phyloP scores from a whole-genome alignment of 1,140 invertebrate species.

The Drosophila funebris region DNA sequence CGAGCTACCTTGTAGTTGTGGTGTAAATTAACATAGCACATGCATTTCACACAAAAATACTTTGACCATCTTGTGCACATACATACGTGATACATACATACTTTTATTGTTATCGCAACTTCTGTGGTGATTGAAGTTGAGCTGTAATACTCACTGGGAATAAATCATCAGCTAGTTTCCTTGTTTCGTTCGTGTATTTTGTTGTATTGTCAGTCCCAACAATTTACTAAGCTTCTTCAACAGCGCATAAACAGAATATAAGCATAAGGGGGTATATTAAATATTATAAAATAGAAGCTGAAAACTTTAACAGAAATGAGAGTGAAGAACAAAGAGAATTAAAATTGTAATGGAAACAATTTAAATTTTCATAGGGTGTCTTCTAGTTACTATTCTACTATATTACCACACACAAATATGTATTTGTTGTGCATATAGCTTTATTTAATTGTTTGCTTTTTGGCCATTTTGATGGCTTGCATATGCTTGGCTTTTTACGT shows the following conservation, averaged over 20 bases:
- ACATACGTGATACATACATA: background rate
- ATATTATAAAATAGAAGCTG: background rate
- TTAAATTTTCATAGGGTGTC: background rate
- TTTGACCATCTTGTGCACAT: too few relatives aligned
- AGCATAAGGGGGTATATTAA: background rate
- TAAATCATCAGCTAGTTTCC: constrained; percentile 44
- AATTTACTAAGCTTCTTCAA: constrained; percentile 38
- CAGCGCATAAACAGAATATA: background rate
- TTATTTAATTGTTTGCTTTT: constrained; percentile 55
- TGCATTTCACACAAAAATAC: constrained; percentile 38
- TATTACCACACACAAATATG: background rate
- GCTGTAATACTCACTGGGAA: constrained; percentile 16
- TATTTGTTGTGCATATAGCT: constrained; percentile 1
- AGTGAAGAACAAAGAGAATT: background rate
- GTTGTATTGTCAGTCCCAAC: constrained; percentile 50
- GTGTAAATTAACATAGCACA: constrained; percentile 59
- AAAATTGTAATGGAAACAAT: too few relatives aligned
- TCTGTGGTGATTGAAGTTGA: constrained; percentile 20
- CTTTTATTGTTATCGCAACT: background rate
- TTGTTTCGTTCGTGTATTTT: constrained; percentile 35
- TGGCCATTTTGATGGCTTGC: constrained; percentile 16
- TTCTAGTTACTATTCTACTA: background rate
- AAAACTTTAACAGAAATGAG: background rate
- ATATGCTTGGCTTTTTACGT: constrained; percentile 33
- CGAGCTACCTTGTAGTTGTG: constrained; percentile 41